Percentiles rank a stretch among this genome's conserved stretches.
Evolutionary conservation across 2,113 vertebrate species (phyloP).

Genomic region (Pleuronectes platessa): DNA sequence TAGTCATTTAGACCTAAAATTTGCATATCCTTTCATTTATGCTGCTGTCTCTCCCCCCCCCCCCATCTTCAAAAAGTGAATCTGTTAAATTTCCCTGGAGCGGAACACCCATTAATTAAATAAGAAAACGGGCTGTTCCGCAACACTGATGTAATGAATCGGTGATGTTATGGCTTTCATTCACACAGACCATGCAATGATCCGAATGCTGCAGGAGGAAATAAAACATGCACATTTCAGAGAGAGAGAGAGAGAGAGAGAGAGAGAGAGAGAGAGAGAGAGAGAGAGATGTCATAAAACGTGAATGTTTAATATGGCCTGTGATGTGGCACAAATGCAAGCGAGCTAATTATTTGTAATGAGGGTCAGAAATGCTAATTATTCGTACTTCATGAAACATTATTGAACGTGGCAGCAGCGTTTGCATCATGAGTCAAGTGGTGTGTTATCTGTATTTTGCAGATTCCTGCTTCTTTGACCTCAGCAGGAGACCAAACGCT

Average conservation of each 20-base stretch:
- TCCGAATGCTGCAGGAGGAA: slow-evolving; percentile 3
- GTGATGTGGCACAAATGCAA: slow-evolving; percentile 30
- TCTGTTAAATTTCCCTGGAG: slow-evolving; percentile 42
- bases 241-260: too few species aligned
- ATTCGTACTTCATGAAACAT: slow-evolving; percentile 1
- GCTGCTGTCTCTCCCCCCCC: slow-evolving; percentile 38
- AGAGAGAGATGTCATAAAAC: slow-evolving; percentile 24
- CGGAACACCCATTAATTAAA: slow-evolving; percentile 65
- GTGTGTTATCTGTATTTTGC: slow-evolving; percentile 27
- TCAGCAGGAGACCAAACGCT: slow-evolving; percentile 2
- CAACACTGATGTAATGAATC: slow-evolving; percentile 66
- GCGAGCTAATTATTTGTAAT: slow-evolving; percentile 3
- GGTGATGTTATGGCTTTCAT: slow-evolving; percentile 58
- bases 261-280: neutral
- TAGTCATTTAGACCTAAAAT: slow-evolving; percentile 70
- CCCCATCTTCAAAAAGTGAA: slow-evolving; percentile 57
- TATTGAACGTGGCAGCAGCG: slow-evolving; percentile 5
- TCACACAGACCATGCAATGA: slow-evolving; percentile 29
- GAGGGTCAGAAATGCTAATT: neutral
- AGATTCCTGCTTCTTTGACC: slow-evolving; percentile 29
- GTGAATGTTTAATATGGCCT: neutral
- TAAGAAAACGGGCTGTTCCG: slow-evolving; percentile 55
- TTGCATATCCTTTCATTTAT: slow-evolving; percentile 69
- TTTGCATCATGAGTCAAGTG: slow-evolving; percentile 22
- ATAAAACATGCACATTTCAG: slow-evolving; percentile 13